Evolutionary conservation across 2,888 invertebrate genomes (phyloP).

Genomic region (Zootermopsis nevadensis): DNA sequence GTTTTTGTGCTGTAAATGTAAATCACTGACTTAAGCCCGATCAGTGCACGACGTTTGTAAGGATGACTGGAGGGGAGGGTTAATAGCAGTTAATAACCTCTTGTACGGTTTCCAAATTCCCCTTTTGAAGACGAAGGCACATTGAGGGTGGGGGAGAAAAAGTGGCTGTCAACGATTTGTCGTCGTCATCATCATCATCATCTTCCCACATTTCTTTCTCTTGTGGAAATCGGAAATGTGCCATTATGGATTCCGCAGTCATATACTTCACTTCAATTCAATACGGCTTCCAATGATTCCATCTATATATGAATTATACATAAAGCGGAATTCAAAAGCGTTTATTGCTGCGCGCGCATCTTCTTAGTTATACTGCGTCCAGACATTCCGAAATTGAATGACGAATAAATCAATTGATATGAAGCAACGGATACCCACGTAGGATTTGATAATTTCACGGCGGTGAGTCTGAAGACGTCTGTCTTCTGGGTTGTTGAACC

Average conservation of each 20-base stretch:
- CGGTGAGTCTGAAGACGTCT: too few relatives aligned
- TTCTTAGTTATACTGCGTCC: background rate
- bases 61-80: background rate
- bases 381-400: constrained; percentile 14
- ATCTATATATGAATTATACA: constrained; percentile 43
- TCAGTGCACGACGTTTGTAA: background rate
- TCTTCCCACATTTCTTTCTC: background rate
- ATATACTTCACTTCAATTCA: constrained; percentile 18
- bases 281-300: constrained; percentile 26
- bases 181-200: constrained; percentile 27
- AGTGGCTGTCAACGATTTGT: constrained; percentile 40
- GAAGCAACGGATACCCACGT: constrained; percentile 16
- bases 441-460: too few relatives aligned
- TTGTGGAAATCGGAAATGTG: constrained; percentile 35
- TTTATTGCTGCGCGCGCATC: background rate
- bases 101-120: background rate
- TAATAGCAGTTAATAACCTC: constrained; percentile 37
- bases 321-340: constrained; percentile 35
- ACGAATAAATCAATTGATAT: constrained; percentile 20
- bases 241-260: constrained; percentile 38
- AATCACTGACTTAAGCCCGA: background rate
- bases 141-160: background rate
- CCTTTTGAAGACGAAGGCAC: background rate
- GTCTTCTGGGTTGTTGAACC: too few relatives aligned
- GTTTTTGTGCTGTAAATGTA: constrained; percentile 7